Evolutionary conservation across 1,140 invertebrate species (phyloP).

Genomic region (Drosophila suzukii): DNA sequence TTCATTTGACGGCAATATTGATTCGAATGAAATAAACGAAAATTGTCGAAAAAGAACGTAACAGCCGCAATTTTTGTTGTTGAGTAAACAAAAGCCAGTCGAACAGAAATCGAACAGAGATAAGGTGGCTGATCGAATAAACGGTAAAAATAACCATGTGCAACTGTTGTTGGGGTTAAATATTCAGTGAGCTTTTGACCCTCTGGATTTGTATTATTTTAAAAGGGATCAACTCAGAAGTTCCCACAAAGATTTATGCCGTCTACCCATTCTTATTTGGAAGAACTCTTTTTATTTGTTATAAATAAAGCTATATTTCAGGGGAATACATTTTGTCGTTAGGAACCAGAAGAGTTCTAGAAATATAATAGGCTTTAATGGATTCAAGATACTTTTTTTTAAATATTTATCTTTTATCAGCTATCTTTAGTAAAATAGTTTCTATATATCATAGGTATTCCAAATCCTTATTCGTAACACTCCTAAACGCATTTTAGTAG

Average conservation of each 20-base stretch:
- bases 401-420: too few species aligned
- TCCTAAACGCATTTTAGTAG: too few species aligned
- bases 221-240: conserved; percentile 12
- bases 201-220: conserved; percentile 29
- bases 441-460: too few species aligned
- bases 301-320: neutral
- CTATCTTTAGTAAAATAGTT: too few species aligned
- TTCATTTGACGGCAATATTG: conserved; percentile 80
- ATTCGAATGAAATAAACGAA: conserved; percentile 67
- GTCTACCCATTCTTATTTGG: conserved; percentile 1
- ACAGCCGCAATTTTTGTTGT: conserved; percentile 61
- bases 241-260: conserved; percentile 27
- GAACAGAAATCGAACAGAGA: conserved; percentile 50
- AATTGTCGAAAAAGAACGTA: conserved; percentile 51
- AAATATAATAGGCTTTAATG: too few species aligned
- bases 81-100: conserved; percentile 65
- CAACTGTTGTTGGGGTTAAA: conserved; percentile 43
- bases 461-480: too few species aligned
- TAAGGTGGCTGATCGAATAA: conserved; percentile 56
- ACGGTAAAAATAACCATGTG: conserved; percentile 47
- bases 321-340: neutral
- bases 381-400: too few species aligned
- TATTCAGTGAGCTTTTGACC: conserved; percentile 21
- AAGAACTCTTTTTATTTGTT: neutral
- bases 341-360: too few species aligned